A percentile compares a stretch with the other conserved stretches of the same genome.
phyloP scores from a whole-genome alignment of 37 sponge, comb jelly and placozoan species.

The Petrosia ficiformis region DNA sequence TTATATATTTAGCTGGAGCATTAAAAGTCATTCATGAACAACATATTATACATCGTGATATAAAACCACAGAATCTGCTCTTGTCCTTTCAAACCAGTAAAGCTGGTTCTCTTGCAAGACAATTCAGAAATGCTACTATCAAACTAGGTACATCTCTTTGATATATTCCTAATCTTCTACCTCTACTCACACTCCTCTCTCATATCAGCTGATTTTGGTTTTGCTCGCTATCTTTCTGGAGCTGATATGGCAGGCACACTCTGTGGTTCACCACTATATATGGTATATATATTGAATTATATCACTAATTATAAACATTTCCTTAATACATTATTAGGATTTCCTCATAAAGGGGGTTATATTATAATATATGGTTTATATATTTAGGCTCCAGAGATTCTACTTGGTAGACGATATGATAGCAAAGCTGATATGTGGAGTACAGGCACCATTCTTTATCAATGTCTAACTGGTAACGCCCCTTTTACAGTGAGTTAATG shows the following conservation, averaged over 20 bases:
- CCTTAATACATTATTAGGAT: background rate
- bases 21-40: constrained; percentile 51
- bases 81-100: constrained; percentile 54
- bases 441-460: constrained; percentile 92
- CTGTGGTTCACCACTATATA: constrained; percentile 97
- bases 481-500: constrained; percentile 52
- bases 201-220: constrained; percentile 90
- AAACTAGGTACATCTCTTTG: constrained; percentile 63
- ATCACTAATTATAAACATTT: background rate
- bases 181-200: too few species aligned
- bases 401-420: constrained; percentile 79
- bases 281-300: constrained; percentile 73
- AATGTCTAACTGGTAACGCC: constrained; percentile 88
- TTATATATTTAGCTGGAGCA: constrained; percentile 53
- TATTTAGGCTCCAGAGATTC: constrained; percentile 92
- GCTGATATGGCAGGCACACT: constrained; percentile 94
- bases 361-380: too few species aligned
- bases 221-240: constrained; percentile 87
- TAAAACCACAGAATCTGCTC: constrained; percentile 94
- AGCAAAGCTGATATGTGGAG: constrained; percentile 94
- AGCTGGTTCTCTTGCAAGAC: background rate
- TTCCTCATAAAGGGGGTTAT: too few species aligned
- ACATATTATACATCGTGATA: constrained; percentile 88
- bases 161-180: too few species aligned
- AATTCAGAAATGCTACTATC: constrained; percentile 36